Percentiles rank a stretch among this genome's conserved stretches.
Evolutionary conservation across 2,113 vertebrate genomes (phyloP).

Genomic region (Oreotragus oreotragus): DNA sequence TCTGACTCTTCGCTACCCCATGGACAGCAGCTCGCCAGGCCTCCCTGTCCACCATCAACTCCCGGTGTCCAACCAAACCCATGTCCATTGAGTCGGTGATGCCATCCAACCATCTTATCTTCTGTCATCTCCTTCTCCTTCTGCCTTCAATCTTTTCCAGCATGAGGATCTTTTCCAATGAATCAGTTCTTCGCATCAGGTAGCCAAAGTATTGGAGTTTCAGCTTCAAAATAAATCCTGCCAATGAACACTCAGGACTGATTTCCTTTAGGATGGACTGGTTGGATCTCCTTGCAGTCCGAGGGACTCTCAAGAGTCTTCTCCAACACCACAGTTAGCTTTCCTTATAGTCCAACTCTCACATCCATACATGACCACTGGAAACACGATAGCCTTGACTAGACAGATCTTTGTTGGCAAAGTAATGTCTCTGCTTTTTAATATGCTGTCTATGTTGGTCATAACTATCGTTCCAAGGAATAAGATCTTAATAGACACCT

Average conservation of each 20-base stretch:
- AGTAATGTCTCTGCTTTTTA: not conserved
- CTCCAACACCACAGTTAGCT: no score
- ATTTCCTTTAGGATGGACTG: not conserved
- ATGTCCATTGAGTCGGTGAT: no score
- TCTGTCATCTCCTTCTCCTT: no score
- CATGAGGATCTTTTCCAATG: not conserved
- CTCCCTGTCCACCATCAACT: no score
- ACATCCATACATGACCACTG: no score
- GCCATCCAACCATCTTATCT: no score
- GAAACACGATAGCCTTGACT: not conserved
- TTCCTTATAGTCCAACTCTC: no score
- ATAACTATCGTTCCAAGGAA: not conserved
- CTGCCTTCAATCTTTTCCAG: not conserved
- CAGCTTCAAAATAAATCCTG: not conserved
- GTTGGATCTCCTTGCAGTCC: no score
- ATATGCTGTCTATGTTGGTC: not conserved
- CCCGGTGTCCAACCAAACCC: no score
- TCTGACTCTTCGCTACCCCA: no score
- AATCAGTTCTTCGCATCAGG: not conserved
- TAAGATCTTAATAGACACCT: not conserved
- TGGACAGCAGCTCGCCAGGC: no score
- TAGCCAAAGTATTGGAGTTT: not conserved
- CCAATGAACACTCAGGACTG: not conserved
- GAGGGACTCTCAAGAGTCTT: no score
- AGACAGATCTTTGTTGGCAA: not conserved